phyloP scores from a whole-genome alignment of 2,797 vertebrate genomes.

The Lutjanus argentimaculatus region DNA sequence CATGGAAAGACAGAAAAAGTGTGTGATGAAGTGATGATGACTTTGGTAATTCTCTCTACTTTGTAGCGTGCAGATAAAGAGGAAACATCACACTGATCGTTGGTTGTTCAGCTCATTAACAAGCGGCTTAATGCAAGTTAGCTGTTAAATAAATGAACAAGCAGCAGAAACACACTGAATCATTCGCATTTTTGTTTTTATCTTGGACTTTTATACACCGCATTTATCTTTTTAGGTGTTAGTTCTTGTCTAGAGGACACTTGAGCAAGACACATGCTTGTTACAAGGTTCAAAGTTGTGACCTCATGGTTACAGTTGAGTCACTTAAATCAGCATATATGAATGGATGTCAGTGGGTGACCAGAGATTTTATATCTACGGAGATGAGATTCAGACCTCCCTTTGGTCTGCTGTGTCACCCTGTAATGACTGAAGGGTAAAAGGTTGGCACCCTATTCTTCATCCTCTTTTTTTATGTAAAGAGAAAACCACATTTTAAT shows the following conservation, averaged over 20 bases:
- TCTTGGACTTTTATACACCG: background rate
- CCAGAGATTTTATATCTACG: slow-evolving; percentile 4
- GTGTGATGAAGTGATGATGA: slow-evolving; percentile 12
- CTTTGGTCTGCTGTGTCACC: slow-evolving; percentile 33
- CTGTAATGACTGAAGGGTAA: slow-evolving; percentile 67
- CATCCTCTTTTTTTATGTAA: slow-evolving; percentile 50
- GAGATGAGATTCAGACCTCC: slow-evolving; percentile 12
- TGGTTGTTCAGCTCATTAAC: slow-evolving; percentile 39
- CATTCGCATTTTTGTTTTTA: background rate
- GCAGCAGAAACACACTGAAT: background rate
- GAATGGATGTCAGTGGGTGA: slow-evolving; percentile 15
- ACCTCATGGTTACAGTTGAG: background rate
- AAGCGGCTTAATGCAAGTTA: slow-evolving; percentile 38
- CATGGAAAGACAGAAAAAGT: slow-evolving; percentile 2
- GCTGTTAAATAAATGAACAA: slow-evolving; percentile 23
- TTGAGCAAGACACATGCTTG: background rate
- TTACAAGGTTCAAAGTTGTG: slow-evolving; percentile 10
- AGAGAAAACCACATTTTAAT: slow-evolving; percentile 73
- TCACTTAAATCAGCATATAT: slow-evolving; percentile 21
- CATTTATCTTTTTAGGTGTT: background rate
- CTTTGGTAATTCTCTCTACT: background rate
- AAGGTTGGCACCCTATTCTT: slow-evolving; percentile 57
- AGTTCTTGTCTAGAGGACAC: background rate
- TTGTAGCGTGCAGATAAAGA: slow-evolving; percentile 22
- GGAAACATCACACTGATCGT: slow-evolving; percentile 6